phyloP scores from a whole-genome alignment of 2,797 vertebrate genomes.

The Phrynocephalus forsythii region DNA sequence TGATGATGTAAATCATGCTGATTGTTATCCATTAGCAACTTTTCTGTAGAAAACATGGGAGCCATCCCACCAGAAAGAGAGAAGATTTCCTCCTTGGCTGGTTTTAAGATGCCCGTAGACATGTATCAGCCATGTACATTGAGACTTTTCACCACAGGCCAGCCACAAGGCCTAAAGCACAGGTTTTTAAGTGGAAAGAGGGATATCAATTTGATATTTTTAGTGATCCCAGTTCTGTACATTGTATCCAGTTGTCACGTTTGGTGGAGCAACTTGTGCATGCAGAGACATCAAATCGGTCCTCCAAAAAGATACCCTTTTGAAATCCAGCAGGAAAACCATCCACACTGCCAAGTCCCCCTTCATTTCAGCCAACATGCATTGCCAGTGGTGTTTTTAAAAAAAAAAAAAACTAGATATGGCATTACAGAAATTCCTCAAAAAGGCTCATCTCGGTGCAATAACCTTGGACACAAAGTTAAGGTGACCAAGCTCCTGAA shows the following conservation, averaged over 20 bases:
- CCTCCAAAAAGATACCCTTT: too few relatives aligned
- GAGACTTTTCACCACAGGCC: neutral
- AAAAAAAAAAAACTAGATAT: too few relatives aligned
- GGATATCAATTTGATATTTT: too few relatives aligned
- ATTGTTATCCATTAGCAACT: slow-evolving; percentile 62
- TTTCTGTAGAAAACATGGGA: slow-evolving; percentile 53
- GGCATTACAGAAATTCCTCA: too few relatives aligned
- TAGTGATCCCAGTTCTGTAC: neutral
- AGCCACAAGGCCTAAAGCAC: neutral
- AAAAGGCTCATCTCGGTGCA: too few relatives aligned
- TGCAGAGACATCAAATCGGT: neutral
- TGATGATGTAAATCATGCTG: slow-evolving; percentile 67
- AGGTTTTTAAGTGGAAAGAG: neutral
- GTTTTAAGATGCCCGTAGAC: neutral
- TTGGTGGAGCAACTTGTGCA: neutral
- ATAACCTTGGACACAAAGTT: too few relatives aligned
- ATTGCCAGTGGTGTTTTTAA: too few relatives aligned
- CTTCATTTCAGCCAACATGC: too few relatives aligned
- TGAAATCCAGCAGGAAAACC: too few relatives aligned
- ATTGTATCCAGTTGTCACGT: neutral
- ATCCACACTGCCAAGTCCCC: too few relatives aligned
- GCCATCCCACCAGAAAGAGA: slow-evolving; percentile 37
- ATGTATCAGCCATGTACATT: neutral
- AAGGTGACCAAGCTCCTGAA: too few relatives aligned
- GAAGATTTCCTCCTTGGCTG: neutral